Percentiles rank a stretch among this genome's conserved stretches.
These are phyloP conservation scores for Allygus modestus DNA, from an alignment of 2,888 invertebrate genomes.

Conservation along the genomic window DNA sequence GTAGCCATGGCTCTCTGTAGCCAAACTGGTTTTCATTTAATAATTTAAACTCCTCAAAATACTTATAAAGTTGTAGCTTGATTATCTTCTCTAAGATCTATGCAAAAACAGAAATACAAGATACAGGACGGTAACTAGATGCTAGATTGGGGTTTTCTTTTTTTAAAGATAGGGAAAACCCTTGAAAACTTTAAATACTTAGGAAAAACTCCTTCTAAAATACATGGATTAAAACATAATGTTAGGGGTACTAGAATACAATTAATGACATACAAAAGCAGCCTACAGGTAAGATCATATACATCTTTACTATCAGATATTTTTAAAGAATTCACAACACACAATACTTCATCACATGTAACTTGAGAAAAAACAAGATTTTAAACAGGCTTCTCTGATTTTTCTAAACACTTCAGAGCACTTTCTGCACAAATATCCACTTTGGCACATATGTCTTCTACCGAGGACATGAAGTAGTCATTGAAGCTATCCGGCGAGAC, in stretches of 20 bases:
- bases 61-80: background rate
- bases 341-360: background rate
- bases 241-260: background rate
- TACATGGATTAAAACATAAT: background rate
- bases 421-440: background rate
- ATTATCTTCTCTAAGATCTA: background rate
- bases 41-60: background rate
- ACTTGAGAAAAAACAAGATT: background rate
- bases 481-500: background rate
- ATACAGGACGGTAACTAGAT: background rate
- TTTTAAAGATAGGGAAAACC: background rate
- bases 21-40: background rate
- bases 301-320: slow-evolving; percentile 18
- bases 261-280: background rate
- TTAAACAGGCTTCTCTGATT: background rate
- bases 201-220: background rate
- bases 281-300: slow-evolving; percentile 13
- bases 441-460: background rate
- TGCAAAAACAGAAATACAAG: background rate
- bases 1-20: background rate
- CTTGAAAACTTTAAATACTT: slow-evolving; percentile 3
- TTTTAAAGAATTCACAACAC: background rate
- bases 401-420: background rate
- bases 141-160: background rate
- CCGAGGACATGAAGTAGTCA: slow-evolving; percentile 9